Evolutionary conservation across 2,113 vertebrate species (phyloP), one percentile per base, ranked within the genome.

Genomic region (Pelvicachromis taeniatus): DNA sequence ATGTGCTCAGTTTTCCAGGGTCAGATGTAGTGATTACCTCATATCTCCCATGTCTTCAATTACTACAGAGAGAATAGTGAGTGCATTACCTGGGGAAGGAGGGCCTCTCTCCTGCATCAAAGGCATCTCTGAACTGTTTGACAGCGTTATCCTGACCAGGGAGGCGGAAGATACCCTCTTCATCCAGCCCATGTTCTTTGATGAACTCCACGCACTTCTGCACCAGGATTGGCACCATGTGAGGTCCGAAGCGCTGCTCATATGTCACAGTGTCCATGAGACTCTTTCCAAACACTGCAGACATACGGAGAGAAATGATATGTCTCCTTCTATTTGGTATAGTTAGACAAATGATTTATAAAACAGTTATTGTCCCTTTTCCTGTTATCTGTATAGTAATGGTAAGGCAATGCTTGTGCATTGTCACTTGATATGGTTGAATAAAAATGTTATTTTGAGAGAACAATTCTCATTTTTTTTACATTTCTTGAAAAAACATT

Each of bases 121-220:
- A 99, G 1, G 98, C 97, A 0, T 98, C 98, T 85, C 98, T 93
- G 93, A 99, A 97, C 92, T 98, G 96, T 80, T 97, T 97, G 63
- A 99, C 98, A 23, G 97, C 94, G 78, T 97, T 99, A 93, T 99
- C 99, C 87, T 99, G 99, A 13, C 98, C 99, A 0, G 99, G 99
- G 3, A 99, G 97, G 4, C 99, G 97, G 92, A 99, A 99, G 91
- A 99, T 97, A 3, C 99, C 99, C 90, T 99, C 99, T 92, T 99
- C 99, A 0, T 82, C 90, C 89, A 98, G 58, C 0, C 98, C 99
- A 0, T 97, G 96, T 55, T 98, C 96, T 23, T 90, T 93, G 89
- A 99, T 97, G 94, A 97, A 99, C 91, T 98, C 97, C 0, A 96
- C 93, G 7, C 98, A 98, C 79, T 97, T 97, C 95, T 99, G 97